phyloP scores from a whole-genome alignment of 1,140 invertebrate species.

The Vanessa tameamea region DNA sequence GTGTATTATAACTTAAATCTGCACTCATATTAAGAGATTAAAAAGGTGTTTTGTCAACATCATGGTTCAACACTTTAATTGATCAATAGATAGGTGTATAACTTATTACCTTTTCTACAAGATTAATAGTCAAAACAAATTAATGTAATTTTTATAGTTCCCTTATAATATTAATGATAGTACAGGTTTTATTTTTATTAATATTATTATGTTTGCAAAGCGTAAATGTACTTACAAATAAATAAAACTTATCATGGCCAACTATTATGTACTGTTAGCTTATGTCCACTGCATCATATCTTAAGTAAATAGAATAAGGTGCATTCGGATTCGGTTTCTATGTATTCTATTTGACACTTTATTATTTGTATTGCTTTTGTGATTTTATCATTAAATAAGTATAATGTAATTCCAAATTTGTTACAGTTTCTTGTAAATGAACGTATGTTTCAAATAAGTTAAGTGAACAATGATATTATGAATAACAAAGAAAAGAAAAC shows the following conservation, averaged over 20 bases:
- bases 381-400: neutral
- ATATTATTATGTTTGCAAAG: neutral
- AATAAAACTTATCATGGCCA: neutral
- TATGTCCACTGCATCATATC: neutral
- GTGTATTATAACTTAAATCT: neutral
- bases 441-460: too few relatives aligned
- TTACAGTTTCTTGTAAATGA: neutral
- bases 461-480: too few relatives aligned
- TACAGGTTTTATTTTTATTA: neutral
- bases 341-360: neutral
- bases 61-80: neutral
- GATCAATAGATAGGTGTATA: neutral
- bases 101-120: too few relatives aligned
- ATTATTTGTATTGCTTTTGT: neutral
- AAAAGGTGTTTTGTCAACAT: neutral
- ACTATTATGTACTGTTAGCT: neutral
- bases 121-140: too few relatives aligned
- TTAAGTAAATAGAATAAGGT: slow-evolving; percentile 7
- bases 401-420: neutral
- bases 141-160: too few relatives aligned
- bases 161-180: too few relatives aligned
- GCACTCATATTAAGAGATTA: neutral
- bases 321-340: slow-evolving; percentile 2
- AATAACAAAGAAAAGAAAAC: too few relatives aligned
- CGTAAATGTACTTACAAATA: neutral